Conservation (phyloP, 1,140 invertebrate species). For the Heliothis subflexa region DNA sequence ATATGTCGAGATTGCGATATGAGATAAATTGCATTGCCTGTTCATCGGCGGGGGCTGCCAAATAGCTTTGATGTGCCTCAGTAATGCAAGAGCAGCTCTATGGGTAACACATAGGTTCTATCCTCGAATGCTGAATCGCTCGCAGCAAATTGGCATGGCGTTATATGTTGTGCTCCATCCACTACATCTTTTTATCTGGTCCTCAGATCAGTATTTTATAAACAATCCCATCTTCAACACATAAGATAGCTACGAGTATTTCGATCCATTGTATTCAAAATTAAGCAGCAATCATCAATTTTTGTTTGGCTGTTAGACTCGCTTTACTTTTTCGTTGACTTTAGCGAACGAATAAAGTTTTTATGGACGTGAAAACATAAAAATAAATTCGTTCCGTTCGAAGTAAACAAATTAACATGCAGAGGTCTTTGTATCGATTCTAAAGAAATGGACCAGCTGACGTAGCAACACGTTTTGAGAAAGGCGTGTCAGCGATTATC, state of each 20-base stretch:
- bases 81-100: constrained; percentile 23
- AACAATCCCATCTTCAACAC: constrained; percentile 9
- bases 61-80: constrained; percentile 32
- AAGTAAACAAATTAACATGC: constrained; percentile 40
- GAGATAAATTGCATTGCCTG: constrained; percentile 36
- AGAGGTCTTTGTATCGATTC: constrained; percentile 41
- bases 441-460: constrained; percentile 34
- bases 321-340: constrained; percentile 30
- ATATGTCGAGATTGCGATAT: constrained; percentile 25
- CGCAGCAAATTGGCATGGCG: constrained; percentile 21
- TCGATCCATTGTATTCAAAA: background rate
- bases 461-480: constrained; percentile 31
- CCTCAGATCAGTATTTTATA: constrained; percentile 16
- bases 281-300: constrained; percentile 14
- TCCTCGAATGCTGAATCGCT: constrained; percentile 1
- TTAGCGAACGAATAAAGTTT: constrained; percentile 33
- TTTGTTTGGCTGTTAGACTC: constrained; percentile 6
- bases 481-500: background rate
- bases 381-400: constrained; percentile 44
- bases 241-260: background rate
- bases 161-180: constrained; percentile 6
- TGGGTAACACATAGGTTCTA: constrained; percentile 17
- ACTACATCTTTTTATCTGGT: background rate
- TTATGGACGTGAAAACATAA: constrained; percentile 27
- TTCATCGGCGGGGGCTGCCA: constrained; percentile 16